Base-by-base conservation (phyloP, 2,113 vertebrate species). In the Opisthocomus hoazin region DNA sequence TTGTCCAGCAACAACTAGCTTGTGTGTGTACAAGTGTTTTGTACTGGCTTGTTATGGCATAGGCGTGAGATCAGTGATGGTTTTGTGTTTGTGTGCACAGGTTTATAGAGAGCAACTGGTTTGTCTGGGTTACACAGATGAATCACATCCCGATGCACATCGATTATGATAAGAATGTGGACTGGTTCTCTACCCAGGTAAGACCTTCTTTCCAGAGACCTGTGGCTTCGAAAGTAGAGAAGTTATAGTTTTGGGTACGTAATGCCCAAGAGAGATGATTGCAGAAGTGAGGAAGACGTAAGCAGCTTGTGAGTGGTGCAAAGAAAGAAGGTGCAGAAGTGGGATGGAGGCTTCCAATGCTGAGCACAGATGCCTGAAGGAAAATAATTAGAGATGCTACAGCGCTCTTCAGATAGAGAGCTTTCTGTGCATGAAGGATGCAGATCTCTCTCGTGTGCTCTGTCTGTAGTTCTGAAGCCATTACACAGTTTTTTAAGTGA, bases 111-210 rank as follows among this genome's bases (percentile, higher is more conserved):
- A 98, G 98, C 39, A 98, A 98, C 97, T 98, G 98, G 98, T 98
- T 98, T 95, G 98, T 98, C 83, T 98, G 98, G 98, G 68, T 98
- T 23, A 98, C 98, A 7, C 98, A 98, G 83, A 98, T 98, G 98
- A 98, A 98, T 58, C 98, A 98, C 83, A 82, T 94, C 66, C 95
- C 97, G 3, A 96, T 98, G 97, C 96, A 98, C 86, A 99, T 99
- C 2, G 98, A 98, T 85, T 97, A 98, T 3, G 98, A 98, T 69
- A 97, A 87, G 75, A 98, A 98, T 6, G 53, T 79, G 88, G 98
- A 99, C 93, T 99, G 98, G 98, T 94, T 98, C 48, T 98, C 98
- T 85, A 98, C 97, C 30, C 98, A 98, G 98, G 98, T 99, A 63
- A 95, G 89, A 77, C 26, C 16, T 63, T 57, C 13, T 61, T 78